phyloP scores from a whole-genome alignment of 1,140 invertebrate species.

The Calephelis virginiensis region DNA sequence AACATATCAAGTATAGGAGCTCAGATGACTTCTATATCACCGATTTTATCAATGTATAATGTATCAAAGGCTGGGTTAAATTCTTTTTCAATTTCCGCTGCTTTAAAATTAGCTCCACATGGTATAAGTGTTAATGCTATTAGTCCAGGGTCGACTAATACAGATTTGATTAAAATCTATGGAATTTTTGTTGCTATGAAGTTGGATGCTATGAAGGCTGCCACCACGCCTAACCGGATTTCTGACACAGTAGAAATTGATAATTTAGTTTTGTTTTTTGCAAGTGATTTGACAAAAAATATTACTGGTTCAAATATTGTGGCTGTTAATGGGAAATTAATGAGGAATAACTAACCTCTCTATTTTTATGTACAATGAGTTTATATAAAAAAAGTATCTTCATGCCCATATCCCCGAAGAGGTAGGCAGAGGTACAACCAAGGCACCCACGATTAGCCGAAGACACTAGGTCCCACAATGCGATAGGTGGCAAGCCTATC shows the following conservation, averaged over 20 bases:
- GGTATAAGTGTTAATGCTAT: slow-evolving; percentile 42
- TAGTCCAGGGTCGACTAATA: slow-evolving; percentile 34
- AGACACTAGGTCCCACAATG: too few relatives aligned
- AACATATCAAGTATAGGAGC: slow-evolving; percentile 35
- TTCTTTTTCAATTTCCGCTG: slow-evolving; percentile 37
- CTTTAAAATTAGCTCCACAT: slow-evolving; percentile 33
- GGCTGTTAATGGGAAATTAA: slow-evolving; percentile 29
- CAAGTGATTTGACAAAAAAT: slow-evolving; percentile 18
- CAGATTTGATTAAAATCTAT: slow-evolving; percentile 29
- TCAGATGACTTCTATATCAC: background rate
- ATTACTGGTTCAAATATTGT: slow-evolving; percentile 36
- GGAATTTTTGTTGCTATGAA: too few relatives aligned
- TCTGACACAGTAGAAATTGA: slow-evolving; percentile 34
- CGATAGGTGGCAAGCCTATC: too few relatives aligned
- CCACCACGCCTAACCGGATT: slow-evolving; percentile 16
- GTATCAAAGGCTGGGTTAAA: slow-evolving; percentile 31
- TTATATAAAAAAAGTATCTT: too few relatives aligned
- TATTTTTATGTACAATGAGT: too few relatives aligned
- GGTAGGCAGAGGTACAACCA: too few relatives aligned
- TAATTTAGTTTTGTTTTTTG: slow-evolving; percentile 31
- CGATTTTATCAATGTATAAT: slow-evolving; percentile 21
- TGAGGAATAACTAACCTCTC: too few relatives aligned
- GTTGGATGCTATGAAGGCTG: slow-evolving; percentile 20
- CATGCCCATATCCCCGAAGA: too few relatives aligned
- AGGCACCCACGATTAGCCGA: too few relatives aligned